These are phyloP conservation scores for Syrmaticus mikado DNA, from an alignment of 2,113 vertebrate species.

Conservation along the genomic window DNA sequence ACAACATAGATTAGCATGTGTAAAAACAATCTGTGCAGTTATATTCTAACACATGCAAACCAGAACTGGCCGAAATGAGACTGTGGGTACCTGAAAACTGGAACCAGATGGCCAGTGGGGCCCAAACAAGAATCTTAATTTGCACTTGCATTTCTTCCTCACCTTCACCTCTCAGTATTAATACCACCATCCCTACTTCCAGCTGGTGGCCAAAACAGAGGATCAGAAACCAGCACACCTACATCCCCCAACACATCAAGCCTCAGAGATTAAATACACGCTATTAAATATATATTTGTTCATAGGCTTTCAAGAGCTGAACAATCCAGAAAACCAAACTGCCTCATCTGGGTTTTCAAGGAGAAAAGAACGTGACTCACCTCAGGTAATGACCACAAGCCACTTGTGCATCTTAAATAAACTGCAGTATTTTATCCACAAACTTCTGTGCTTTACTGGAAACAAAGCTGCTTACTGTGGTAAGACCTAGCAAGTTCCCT, in stretches of 20 bases:
- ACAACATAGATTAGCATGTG: fast-evolving
- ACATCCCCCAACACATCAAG: background rate
- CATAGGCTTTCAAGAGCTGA: background rate
- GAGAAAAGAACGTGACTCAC: background rate
- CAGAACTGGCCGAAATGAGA: background rate
- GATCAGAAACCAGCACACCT: background rate
- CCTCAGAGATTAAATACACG: background rate
- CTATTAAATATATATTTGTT: background rate
- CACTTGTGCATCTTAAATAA: background rate
- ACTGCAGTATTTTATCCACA: background rate
- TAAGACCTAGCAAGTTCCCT: background rate
- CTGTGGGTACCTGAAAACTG: background rate
- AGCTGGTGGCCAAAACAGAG: background rate
- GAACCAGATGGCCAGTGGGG: background rate
- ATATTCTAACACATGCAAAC: background rate
- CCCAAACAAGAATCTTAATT: background rate
- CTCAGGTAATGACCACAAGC: background rate
- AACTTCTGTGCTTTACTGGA: background rate
- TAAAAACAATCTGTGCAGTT: background rate
- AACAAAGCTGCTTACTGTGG: background rate
- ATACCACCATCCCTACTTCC: background rate
- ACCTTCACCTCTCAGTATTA: background rate
- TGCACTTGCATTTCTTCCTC: background rate
- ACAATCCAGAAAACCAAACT: background rate
- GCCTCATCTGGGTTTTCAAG: background rate